Evolutionary conservation across 2,888 invertebrate genomes (phyloP).

Genomic region (Orthosia gothica): DNA sequence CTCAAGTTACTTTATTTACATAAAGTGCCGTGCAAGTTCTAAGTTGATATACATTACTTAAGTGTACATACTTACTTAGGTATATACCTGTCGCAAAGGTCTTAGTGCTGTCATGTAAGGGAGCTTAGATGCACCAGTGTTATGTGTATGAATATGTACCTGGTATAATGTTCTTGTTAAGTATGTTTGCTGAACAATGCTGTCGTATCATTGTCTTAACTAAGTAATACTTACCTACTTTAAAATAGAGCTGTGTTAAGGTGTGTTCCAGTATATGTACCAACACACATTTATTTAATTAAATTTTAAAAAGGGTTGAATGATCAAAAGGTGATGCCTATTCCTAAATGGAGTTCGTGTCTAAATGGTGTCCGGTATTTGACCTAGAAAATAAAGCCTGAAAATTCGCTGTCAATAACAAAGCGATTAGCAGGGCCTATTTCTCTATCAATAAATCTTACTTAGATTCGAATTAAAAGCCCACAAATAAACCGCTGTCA

Average conservation of each 20-base stretch:
- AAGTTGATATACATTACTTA: slow-evolving; percentile 35
- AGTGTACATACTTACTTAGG: slow-evolving; percentile 3
- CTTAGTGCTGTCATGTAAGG: slow-evolving; percentile 12
- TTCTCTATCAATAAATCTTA: slow-evolving; percentile 18
- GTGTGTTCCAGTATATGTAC: too few relatives aligned
- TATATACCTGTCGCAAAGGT: slow-evolving; percentile 1
- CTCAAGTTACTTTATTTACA: slow-evolving; percentile 50
- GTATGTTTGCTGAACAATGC: slow-evolving; percentile 11
- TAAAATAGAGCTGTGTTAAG: not conserved
- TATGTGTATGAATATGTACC: slow-evolving; percentile 4
- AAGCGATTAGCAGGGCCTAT: not conserved
- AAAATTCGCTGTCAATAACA: not conserved
- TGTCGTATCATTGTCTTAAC: not conserved
- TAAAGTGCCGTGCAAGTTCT: slow-evolving; percentile 40
- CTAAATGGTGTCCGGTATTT: not conserved
- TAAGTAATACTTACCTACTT: not conserved
- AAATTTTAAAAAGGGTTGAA: too few relatives aligned
- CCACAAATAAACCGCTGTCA: slow-evolving; percentile 21
- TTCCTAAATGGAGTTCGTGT: too few relatives aligned
- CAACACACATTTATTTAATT: too few relatives aligned
- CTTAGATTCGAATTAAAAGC: slow-evolving; percentile 1
- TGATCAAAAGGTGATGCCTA: too few relatives aligned
- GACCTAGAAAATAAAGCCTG: not conserved
- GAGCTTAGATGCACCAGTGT: slow-evolving; percentile 15
- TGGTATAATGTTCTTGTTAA: not conserved